Evolutionary conservation across 2,888 invertebrate species (phyloP).

Genomic region (Tetheella fluctuosa): DNA sequence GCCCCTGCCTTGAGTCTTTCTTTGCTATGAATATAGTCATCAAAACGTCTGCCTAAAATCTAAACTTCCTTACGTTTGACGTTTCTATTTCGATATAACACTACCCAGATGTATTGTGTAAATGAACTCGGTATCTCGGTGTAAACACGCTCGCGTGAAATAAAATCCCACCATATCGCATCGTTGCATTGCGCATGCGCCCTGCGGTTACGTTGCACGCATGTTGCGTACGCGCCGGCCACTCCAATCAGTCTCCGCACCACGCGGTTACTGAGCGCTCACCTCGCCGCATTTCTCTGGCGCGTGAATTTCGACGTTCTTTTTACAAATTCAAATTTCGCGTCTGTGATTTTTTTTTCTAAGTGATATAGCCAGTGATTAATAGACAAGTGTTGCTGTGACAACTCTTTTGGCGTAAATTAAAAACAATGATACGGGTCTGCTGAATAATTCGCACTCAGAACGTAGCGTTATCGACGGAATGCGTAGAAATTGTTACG

Average conservation of each 20-base stretch:
- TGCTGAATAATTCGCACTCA: conserved; percentile 33
- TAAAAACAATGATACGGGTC: conserved; percentile 23
- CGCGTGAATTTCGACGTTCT: conserved; percentile 41
- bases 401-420: conserved; percentile 9
- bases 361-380: conserved; percentile 41
- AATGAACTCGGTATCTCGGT: conserved; percentile 40
- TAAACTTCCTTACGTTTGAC: conserved; percentile 33
- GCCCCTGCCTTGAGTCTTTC: background rate
- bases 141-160: conserved; percentile 37
- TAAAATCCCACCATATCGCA: conserved; percentile 55
- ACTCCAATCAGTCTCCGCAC: conserved; percentile 53
- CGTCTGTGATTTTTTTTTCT: conserved; percentile 30
- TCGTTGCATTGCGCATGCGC: conserved; percentile 27
- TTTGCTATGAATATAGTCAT: background rate
- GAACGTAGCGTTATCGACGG: conserved; percentile 44
- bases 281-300: conserved; percentile 36
- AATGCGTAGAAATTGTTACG: conserved; percentile 73
- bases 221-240: conserved; percentile 48
- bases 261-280: conserved; percentile 63
- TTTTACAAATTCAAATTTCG: conserved; percentile 29
- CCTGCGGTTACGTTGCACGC: conserved; percentile 43
- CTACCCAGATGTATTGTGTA: conserved; percentile 50
- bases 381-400: conserved; percentile 28
- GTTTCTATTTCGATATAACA: conserved; percentile 47
- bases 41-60: conserved; percentile 18